These are phyloP conservation scores for Merluccius polli DNA, from an alignment of 2,797 vertebrate species.

Conservation along the genomic window DNA sequence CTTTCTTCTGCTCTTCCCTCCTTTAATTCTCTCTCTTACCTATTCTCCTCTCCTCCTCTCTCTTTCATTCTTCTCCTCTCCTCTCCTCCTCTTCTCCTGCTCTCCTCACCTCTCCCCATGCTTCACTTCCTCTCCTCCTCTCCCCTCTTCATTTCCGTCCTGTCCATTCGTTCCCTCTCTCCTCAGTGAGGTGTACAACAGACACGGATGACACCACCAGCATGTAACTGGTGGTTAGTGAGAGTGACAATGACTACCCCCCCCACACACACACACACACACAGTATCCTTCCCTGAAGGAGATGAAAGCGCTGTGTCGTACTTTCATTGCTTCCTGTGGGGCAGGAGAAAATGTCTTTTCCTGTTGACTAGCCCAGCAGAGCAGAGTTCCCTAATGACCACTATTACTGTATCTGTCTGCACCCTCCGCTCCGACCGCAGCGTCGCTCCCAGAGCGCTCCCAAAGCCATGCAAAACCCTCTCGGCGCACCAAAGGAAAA, in stretches of 20 bases:
- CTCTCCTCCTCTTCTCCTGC: conserved; percentile 15
- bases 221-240: conserved; percentile 16
- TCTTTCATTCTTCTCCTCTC: background rate
- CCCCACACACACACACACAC: no score
- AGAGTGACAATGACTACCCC: conserved; percentile 56
- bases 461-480: no score
- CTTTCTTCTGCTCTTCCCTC: conserved; percentile 3
- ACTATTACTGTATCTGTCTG: conserved; percentile 41
- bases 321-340: conserved; percentile 67
- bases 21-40: background rate
- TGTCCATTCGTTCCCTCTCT: background rate
- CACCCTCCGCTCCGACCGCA: conserved; percentile 9
- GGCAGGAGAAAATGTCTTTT: conserved; percentile 71
- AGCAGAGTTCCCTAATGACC: conserved; percentile 58
- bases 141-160: background rate
- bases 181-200: no score
- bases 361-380: conserved; percentile 51
- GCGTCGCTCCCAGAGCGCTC: conserved; percentile 26
- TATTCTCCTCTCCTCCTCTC: background rate
- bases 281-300: conserved; percentile 45
- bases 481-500: background rate
- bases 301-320: conserved; percentile 61
- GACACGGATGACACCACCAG: no score
- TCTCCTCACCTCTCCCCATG: conserved; percentile 1
- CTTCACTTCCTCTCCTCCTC: conserved; percentile 3